Conservation (phyloP, 2,888 invertebrate genomes). For the Omphaloscelis lunosa region DNA sequence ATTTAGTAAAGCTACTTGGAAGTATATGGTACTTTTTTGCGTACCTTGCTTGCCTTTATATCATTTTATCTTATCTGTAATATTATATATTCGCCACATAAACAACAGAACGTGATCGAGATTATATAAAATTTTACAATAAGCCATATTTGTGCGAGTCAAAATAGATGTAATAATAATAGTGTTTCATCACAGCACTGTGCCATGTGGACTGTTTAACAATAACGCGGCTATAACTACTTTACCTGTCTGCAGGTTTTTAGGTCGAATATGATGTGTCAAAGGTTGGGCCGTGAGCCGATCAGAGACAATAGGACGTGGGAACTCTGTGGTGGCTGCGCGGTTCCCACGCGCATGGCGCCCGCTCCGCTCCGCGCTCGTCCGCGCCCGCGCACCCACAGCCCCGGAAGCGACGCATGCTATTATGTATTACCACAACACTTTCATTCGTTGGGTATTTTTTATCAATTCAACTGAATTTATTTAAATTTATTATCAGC, state of each 20-base stretch:
- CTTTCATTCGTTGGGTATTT: constrained; percentile 49
- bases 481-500: constrained; percentile 30
- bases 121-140: constrained; percentile 40
- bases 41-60: constrained; percentile 34
- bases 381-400: constrained; percentile 44
- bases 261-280: constrained; percentile 72
- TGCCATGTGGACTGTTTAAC: constrained; percentile 22
- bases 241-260: constrained; percentile 66
- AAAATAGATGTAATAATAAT: constrained; percentile 16
- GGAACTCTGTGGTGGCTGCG: constrained; percentile 72
- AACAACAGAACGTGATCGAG: constrained; percentile 53
- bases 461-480: constrained; percentile 42
- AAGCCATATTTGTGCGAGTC: constrained; percentile 16
- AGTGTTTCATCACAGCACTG: constrained; percentile 20
- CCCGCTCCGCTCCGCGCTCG: constrained; percentile 33
- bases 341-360: constrained; percentile 74
- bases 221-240: constrained; percentile 32
- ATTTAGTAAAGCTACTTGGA: constrained; percentile 45
- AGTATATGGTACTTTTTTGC: constrained; percentile 39
- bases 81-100: constrained; percentile 45
- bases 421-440: constrained; percentile 58
- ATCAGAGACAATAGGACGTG: constrained; percentile 77
- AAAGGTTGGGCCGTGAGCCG: constrained; percentile 69
- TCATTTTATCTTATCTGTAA: constrained; percentile 61
- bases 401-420: constrained; percentile 61